Evolutionary conservation across 2,797 vertebrate species (phyloP).

Genomic region (Hoplostethus atlanticus): DNA sequence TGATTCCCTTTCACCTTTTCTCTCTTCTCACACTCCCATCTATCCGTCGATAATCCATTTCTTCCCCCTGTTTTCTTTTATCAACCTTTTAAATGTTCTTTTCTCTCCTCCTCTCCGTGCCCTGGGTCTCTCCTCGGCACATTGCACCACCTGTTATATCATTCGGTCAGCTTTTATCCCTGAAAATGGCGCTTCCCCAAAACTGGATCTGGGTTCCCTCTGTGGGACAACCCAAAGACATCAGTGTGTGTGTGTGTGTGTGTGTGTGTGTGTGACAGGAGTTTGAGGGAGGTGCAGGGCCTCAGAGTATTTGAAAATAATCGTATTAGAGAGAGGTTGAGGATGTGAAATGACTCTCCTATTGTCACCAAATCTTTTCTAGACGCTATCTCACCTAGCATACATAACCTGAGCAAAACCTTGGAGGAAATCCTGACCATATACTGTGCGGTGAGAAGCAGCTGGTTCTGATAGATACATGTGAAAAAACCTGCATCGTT

Average conservation of each 20-base stretch:
- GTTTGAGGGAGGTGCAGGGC: not conserved
- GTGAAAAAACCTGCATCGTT: no score
- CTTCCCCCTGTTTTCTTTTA: constrained; percentile 51
- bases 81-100: constrained; percentile 59
- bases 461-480: no score
- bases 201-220: constrained; percentile 29
- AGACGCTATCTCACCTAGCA: not conserved
- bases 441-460: no score
- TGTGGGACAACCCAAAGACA: constrained; percentile 32
- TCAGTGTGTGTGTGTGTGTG: constrained; percentile 18
- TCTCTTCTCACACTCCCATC: constrained; percentile 46
- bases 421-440: no score
- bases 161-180: constrained; percentile 52
- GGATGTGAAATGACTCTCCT: no score
- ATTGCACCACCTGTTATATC: constrained; percentile 56
- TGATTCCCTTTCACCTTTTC: constrained; percentile 67
- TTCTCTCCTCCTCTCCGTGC: constrained; percentile 13
- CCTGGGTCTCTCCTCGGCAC: constrained; percentile 13
- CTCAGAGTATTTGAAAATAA: constrained; percentile 21
- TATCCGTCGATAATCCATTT: constrained; percentile 62
- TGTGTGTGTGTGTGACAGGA: constrained; percentile 8
- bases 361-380: no score
- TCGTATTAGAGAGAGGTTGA: no score
- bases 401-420: no score
- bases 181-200: constrained; percentile 28